Base-by-base conservation (phyloP, 2,113 vertebrate species). In the Girardinichthys multiradiatus region DNA sequence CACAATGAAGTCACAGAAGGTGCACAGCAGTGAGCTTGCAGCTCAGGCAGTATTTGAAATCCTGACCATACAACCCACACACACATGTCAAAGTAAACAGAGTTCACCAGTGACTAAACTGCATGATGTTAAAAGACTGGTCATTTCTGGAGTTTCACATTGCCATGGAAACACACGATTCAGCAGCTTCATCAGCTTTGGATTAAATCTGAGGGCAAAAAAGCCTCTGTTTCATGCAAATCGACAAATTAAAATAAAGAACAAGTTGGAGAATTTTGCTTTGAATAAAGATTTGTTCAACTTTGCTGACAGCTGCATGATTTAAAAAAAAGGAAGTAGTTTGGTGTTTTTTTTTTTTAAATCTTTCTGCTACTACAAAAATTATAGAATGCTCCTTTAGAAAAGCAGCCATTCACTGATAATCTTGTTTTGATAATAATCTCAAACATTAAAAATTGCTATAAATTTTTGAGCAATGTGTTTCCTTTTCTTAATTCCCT, bases 141-240 rank as follows among this genome's bases (percentile, higher is more conserved):
- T 82, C 81, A 73, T 85, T 75, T 78, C 72, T 63, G 66, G 76
- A 70, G 69, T 84, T 72, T 84, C 63, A 37, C 73, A 88, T 91
- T 2, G 59, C 87, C 88, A 92, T 91, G 91, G 90, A 83, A 90
- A 92, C 89, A 83, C 85, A 73, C 65, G 67, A 81, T 76, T 72
- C 73, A 65, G 72, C 73, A 72, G 45, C 31, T 66, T 81, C 83
- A 87, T 80, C 84, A 76, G 78, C 82, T 64, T 70, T 6, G 28
- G 67, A 74, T 73, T 64, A 54, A 75, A 1, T 27, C 62, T 11
- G 57, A 84, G 72, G 66, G 76, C 65, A 61, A 71, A 21, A 73
- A 76, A 28, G 61, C 66, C 70, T 61, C 61, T n/a, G 61, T 70
- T 86, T 81, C 37, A 73, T 45, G 48, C 21, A 57, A 58, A 14